Base-by-base conservation (phyloP, 1,140 invertebrate species). In the Colletes gigas region DNA sequence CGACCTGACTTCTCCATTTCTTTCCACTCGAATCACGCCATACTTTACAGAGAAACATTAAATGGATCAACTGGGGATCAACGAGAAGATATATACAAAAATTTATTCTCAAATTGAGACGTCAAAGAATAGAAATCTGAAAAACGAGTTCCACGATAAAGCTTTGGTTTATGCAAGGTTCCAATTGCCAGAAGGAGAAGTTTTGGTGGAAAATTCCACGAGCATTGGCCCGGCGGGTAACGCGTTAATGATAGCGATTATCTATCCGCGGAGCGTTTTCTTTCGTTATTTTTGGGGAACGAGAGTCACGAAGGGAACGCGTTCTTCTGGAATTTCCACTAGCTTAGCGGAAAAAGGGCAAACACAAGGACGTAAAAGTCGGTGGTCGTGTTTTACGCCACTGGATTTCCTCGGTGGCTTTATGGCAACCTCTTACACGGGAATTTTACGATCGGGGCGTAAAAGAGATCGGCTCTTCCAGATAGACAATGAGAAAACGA, bases 331-430 rank as follows among this genome's bases (percentile, higher is more conserved):
- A 41, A 57, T 70, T 70, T 55, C 52, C 17, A 41, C 21, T 15
- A 55, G 68, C 52, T 70, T 70, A 19, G 30, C 30, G 30, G 12
- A 69, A 54, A 30, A 15, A 41, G 41, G 68, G 30, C 52, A n/a
- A 15, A 15, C 57, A 70, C 68, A 70, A 69, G 30, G 30, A 15
- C 68, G 68, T 70, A 70, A 70, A 70, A 70, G 68, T 70, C 52
- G 52, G 30, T 41, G 68, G 15, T 41, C 52, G 68, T 55, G 67
- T 70, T 70, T 70, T 57, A 70, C 68, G 52, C 15, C 30, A 55
- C 30, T 39, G 52, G 68, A 70, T 70, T 41, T 70, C 30, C 52
- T 55, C 15, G 52, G 15, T 12, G 52, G 17, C 54, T 70, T 55
- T 70, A 57, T 8, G 68, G 30, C n/a, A 15, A 15, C 10, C 47